These are phyloP conservation scores for Diadromus collaris DNA, from an alignment of 2,888 invertebrate genomes.

Conservation along the genomic window DNA sequence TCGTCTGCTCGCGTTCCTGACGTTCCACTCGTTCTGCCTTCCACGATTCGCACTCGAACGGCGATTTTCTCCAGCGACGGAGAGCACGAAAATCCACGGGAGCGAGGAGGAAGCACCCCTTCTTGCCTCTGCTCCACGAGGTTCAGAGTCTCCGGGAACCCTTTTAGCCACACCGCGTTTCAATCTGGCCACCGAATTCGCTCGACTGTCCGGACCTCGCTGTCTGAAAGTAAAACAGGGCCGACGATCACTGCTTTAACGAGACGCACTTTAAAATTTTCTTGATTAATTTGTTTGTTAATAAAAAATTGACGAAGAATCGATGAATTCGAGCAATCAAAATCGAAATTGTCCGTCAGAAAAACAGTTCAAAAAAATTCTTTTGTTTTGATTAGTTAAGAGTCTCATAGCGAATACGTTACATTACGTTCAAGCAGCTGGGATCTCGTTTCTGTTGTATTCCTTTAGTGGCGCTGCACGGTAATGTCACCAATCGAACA, in stretches of 20 bases:
- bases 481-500: too few relatives aligned
- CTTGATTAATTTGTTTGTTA: neutral
- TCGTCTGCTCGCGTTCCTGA: conserved; percentile 35
- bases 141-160: neutral
- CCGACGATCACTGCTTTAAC: neutral
- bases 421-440: too few relatives aligned
- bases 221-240: neutral
- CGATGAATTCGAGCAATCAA: too few relatives aligned
- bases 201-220: conserved; percentile 12
- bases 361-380: too few relatives aligned
- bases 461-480: too few relatives aligned
- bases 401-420: too few relatives aligned
- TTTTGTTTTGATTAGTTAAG: too few relatives aligned
- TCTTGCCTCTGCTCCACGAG: conserved; percentile 17
- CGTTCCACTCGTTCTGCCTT: conserved; percentile 31
- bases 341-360: too few relatives aligned
- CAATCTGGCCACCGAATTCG: conserved; percentile 25
- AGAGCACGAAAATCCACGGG: conserved; percentile 13
- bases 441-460: too few relatives aligned
- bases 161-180: conserved; percentile 9
- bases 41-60: conserved; percentile 42
- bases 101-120: conserved; percentile 6
- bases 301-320: too few relatives aligned
- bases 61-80: conserved; percentile 27
- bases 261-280: neutral